These are phyloP conservation scores for Achroia grisella DNA, from an alignment of 1,140 invertebrate species.

Conservation along the genomic window DNA sequence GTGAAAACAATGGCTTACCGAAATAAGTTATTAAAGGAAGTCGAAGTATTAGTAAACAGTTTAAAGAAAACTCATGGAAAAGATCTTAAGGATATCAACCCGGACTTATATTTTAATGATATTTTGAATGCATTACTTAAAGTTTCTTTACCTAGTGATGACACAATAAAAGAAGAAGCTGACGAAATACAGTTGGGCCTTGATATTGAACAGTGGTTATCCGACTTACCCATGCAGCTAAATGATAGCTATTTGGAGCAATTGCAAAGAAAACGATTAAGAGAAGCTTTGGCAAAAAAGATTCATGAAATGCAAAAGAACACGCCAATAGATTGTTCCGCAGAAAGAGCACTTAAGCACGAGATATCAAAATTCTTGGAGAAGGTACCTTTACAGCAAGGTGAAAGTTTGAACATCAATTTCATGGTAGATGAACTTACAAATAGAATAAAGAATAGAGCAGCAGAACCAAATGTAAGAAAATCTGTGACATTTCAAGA, in stretches of 20 bases:
- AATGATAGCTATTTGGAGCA: conserved; percentile 19
- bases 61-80: conserved; percentile 25
- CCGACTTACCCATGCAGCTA: conserved; percentile 26
- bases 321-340: conserved; percentile 7
- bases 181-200: conserved; percentile 33
- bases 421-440: conserved; percentile 34
- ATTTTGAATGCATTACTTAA: conserved; percentile 33
- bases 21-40: conserved; percentile 28
- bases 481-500: conserved; percentile 23
- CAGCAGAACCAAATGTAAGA: conserved; percentile 7
- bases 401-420: conserved; percentile 24
- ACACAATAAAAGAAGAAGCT: conserved; percentile 35
- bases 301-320: conserved; percentile 28
- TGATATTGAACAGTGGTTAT: conserved; percentile 49
- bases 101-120: conserved; percentile 23
- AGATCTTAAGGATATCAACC: conserved; percentile 24
- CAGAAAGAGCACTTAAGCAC: conserved; percentile 19
- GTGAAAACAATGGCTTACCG: conserved; percentile 28
- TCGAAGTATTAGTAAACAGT: conserved; percentile 25
- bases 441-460: conserved; percentile 33
- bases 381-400: conserved; percentile 20
- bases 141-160: conserved; percentile 30
- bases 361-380: conserved; percentile 28
- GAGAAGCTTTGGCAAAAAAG: conserved; percentile 31
- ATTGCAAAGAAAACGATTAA: conserved; percentile 22